phyloP scores from a whole-genome alignment of 2,888 invertebrate genomes.

The Drosophila hamatofila region DNA sequence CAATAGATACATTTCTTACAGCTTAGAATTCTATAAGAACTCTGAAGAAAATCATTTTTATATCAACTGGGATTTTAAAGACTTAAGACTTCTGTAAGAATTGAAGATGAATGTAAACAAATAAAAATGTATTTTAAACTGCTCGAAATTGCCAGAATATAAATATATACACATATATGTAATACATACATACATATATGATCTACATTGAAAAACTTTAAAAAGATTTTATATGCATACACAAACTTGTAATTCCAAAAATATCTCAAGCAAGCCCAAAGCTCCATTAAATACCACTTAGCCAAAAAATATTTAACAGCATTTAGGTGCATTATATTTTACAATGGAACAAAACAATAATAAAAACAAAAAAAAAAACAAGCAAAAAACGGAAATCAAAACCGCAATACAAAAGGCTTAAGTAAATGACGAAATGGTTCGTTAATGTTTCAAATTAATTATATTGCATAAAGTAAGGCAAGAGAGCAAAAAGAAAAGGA shows the following conservation, averaged over 20 bases:
- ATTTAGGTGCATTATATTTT: slow-evolving; percentile 23
- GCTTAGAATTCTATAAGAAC: too few species aligned
- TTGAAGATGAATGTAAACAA: too few species aligned
- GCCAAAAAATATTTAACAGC: not conserved
- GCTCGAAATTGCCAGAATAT: not conserved
- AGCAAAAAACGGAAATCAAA: slow-evolving; percentile 10
- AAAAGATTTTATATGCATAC: not conserved
- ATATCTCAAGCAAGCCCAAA: not conserved
- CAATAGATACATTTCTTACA: too few species aligned
- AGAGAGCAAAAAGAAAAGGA: slow-evolving; percentile 18
- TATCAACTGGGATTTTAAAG: too few species aligned
- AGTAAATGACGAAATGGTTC: slow-evolving; percentile 72
- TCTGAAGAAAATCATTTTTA: too few species aligned
- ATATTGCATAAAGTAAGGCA: slow-evolving; percentile 59
- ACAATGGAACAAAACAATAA: slow-evolving; percentile 22
- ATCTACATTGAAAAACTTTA: not conserved
- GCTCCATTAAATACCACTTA: slow-evolving; percentile 1
- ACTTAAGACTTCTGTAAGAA: too few species aligned
- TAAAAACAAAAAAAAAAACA: not conserved
- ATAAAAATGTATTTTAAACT: not conserved
- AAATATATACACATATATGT: not conserved
- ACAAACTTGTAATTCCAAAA: not conserved
- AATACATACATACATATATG: not conserved
- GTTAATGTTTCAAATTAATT: slow-evolving; percentile 74
- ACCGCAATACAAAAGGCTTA: slow-evolving; percentile 48